phyloP scores from a whole-genome alignment of 2,113 vertebrate species.

The Ophthalmolycus amberensis region DNA sequence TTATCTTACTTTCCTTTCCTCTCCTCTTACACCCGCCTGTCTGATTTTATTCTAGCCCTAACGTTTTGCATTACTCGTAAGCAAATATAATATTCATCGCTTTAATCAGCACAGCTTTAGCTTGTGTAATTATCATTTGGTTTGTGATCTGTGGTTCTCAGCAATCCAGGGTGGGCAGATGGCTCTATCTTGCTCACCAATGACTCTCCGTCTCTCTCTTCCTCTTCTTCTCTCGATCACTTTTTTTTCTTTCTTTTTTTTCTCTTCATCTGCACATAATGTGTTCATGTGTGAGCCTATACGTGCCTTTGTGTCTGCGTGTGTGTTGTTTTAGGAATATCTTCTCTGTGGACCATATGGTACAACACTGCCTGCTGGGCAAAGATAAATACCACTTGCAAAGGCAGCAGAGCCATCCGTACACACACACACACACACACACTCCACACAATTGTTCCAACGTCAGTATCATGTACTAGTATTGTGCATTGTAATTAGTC shows the following conservation, averaged over 20 bases:
- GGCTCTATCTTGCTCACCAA: conserved; percentile 49
- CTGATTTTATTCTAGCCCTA: conserved; percentile 3
- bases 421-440: conserved; percentile 40
- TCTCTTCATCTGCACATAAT: not conserved
- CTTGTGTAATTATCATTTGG: conserved; percentile 51
- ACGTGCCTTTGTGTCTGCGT: conserved; percentile 44
- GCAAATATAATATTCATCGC: conserved; percentile 11
- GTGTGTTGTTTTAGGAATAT: conserved; percentile 66
- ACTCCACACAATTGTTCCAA: conserved; percentile 53
- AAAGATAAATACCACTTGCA: conserved; percentile 77
- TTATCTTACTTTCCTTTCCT: not conserved
- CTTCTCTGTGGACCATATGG: conserved; percentile 76
- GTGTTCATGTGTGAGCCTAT: conserved; percentile 27
- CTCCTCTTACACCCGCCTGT: not conserved
- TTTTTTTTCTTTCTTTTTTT: not conserved
- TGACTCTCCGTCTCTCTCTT: conserved; percentile 47
- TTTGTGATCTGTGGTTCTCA: conserved; percentile 53
- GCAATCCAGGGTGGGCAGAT: conserved; percentile 60
- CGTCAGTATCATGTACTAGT: conserved; percentile 53
- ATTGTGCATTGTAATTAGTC: conserved; percentile 69
- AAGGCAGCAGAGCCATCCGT: conserved; percentile 60
- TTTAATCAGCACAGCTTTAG: conserved; percentile 1
- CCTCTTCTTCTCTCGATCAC: conserved; percentile 31
- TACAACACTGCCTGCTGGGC: conserved; percentile 76
- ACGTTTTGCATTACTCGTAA: conserved; percentile 28